Conservation (phyloP, 2,888 invertebrate species). For the Listrodromus nycthemerus region DNA sequence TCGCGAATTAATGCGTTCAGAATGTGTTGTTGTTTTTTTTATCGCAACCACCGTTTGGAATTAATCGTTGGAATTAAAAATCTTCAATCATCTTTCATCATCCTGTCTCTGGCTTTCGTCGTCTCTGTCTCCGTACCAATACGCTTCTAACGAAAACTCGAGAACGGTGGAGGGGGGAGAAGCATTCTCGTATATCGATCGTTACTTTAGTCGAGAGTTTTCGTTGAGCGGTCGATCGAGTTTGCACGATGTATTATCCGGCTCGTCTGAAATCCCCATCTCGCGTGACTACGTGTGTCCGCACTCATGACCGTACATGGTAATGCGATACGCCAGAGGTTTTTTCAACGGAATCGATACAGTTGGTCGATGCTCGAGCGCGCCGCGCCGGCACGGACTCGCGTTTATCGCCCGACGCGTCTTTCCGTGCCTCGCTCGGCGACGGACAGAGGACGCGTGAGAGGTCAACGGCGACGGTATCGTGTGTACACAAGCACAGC, state of each 20-base stretch:
- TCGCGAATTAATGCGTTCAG: background rate
- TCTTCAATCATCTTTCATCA: too few relatives aligned
- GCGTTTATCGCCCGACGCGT: conserved; percentile 15
- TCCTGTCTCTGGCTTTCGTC: background rate
- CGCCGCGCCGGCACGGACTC: background rate
- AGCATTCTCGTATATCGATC: background rate
- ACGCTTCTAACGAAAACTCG: background rate
- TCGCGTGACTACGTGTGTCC: background rate
- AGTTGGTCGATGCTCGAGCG: conserved; percentile 22
- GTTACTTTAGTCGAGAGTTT: background rate
- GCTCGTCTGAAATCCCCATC: conserved; percentile 38
- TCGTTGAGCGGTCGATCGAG: conserved; percentile 27
- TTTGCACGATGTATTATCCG: conserved; percentile 56
- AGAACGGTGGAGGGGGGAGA: background rate
- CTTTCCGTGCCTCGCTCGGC: conserved; percentile 37
- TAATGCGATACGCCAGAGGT: conserved; percentile 57
- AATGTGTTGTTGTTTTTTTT: too few relatives aligned
- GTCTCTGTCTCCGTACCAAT: background rate
- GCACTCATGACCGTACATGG: conserved; percentile 49
- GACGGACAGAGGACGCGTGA: conserved; percentile 14
- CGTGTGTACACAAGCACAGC: conserved; percentile 21
- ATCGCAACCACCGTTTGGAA: too few relatives aligned
- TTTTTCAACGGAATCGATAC: conserved; percentile 35
- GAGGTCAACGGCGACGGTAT: conserved; percentile 7
- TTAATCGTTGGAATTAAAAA: too few relatives aligned